Evolutionary conservation across 2,113 vertebrate species (phyloP).

Genomic region (Tor tambroides): DNA sequence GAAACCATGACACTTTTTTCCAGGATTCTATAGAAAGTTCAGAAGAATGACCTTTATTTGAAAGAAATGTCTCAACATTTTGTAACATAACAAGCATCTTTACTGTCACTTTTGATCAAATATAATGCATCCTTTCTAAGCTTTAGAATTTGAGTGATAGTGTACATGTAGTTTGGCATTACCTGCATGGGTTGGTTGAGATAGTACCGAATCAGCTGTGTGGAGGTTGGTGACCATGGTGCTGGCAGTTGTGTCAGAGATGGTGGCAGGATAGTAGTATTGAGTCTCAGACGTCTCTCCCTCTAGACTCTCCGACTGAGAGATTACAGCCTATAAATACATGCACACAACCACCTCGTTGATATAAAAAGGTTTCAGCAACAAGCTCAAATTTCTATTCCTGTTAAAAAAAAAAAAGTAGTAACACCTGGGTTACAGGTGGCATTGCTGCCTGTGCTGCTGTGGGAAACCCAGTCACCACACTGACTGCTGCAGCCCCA

Average conservation of each 20-base stretch:
- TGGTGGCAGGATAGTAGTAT: constrained; percentile 80
- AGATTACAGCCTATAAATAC: constrained; percentile 74
- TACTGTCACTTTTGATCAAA: not conserved
- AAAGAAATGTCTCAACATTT: not conserved
- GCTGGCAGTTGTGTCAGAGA: constrained; percentile 72
- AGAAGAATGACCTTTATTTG: not conserved
- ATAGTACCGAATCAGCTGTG: constrained; percentile 74
- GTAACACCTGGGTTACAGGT: constrained; percentile 83
- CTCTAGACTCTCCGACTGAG: constrained; percentile 76
- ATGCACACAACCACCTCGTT: not conserved
- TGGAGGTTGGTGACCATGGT: constrained; percentile 81
- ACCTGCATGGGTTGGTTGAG: constrained; percentile 76
- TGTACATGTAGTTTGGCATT: not conserved
- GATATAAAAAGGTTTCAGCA: not conserved
- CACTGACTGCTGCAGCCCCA: constrained; percentile 85
- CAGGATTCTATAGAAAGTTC: not conserved
- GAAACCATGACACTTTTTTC: not conserved
- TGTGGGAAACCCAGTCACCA: constrained; percentile 84
- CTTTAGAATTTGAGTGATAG: not conserved
- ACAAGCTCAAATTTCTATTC: not conserved
- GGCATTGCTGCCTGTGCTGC: constrained; percentile 73
- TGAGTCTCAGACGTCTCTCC: constrained; percentile 75
- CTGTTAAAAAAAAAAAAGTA: not conserved
- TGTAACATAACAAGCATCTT: not conserved
- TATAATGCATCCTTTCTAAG: not conserved